Base-by-base conservation (phyloP, 2,888 invertebrate species). In the Nebria brevicollis region DNA sequence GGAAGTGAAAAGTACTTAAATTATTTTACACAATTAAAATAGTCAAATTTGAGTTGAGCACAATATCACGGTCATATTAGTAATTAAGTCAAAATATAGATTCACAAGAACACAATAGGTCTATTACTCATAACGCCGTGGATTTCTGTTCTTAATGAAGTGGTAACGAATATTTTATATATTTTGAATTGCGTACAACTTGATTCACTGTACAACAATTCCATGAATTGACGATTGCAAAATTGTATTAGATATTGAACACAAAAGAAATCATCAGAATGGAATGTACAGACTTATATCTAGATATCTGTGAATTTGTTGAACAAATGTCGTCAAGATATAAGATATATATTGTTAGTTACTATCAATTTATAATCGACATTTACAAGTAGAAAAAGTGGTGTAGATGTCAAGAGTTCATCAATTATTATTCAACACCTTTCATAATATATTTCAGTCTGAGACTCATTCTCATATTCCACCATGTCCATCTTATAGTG, bases 181-280 rank as follows among this genome's bases (percentile, higher is more conserved):
- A 73, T 66, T 79, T 75, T 73, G 34, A 78, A 20, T 78, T 78
- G 78, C 73, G 78, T 78, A 78, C 41, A 20, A 20, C 20, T 20
- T 74, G 73, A 79, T 79, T 79, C 79, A 74, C 79, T 73, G 65
- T 66, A 42, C 54, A 79, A 68, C 68, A 74, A 75, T 79, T 79
- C 75, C 72, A 78, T 78, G 78, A 78, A 79, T 79, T 66, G 74
- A 20, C 78, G 79, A 79, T 79, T 79, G 79, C 79, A 79, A 79
- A 79, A 79, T 74, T 68, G 79, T 74, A 74, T 74, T 79, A 66
- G n/a, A 73, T 74, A 74, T 75, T 79, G 79, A 79, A 73, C 72
- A 74, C 43, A 79, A 79, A 78, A 66, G 79, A 79, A 66, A 66
- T 26, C 70, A 70, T 34, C 34, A 7, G 26, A 2, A 34, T 26